Conservation (phyloP, 2,113 vertebrate species). For the Menidia beryllina region DNA sequence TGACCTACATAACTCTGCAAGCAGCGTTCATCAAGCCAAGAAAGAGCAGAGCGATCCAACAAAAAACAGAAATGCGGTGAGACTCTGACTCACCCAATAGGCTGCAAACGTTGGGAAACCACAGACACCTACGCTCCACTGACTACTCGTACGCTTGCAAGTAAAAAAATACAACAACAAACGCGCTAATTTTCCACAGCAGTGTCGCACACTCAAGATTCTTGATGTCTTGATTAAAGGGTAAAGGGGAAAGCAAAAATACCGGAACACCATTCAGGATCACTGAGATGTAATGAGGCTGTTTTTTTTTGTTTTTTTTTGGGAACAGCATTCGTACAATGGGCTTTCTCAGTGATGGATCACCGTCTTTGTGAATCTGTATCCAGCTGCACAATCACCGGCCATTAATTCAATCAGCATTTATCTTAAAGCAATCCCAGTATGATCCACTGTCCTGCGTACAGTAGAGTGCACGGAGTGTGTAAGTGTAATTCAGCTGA, state of each 20-base stretch:
- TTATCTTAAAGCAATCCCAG: constrained; percentile 44
- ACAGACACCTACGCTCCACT: too few species aligned
- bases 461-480: background rate
- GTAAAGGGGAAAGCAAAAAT: background rate
- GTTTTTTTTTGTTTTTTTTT: background rate
- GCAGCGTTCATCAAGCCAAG: background rate
- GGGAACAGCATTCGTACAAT: background rate
- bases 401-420: constrained; percentile 44
- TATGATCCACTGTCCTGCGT: constrained; percentile 27
- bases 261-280: constrained; percentile 2
- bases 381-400: constrained; percentile 25
- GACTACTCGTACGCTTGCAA: background rate
- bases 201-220: constrained; percentile 3
- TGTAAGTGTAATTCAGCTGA: constrained; percentile 38
- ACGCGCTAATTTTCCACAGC: background rate
- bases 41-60: background rate
- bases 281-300: background rate
- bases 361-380: constrained; percentile 14
- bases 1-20: constrained; percentile 38
- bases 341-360: constrained; percentile 2
- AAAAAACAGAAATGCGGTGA: constrained; percentile 13
- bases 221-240: background rate
- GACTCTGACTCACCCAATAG: background rate
- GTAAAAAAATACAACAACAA: background rate
- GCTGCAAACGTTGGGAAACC: background rate